Evolutionary conservation across 2,113 vertebrate genomes (phyloP), one percentile per base, ranked within the genome.

Genomic region (Hippocampus mohnikei): DNA sequence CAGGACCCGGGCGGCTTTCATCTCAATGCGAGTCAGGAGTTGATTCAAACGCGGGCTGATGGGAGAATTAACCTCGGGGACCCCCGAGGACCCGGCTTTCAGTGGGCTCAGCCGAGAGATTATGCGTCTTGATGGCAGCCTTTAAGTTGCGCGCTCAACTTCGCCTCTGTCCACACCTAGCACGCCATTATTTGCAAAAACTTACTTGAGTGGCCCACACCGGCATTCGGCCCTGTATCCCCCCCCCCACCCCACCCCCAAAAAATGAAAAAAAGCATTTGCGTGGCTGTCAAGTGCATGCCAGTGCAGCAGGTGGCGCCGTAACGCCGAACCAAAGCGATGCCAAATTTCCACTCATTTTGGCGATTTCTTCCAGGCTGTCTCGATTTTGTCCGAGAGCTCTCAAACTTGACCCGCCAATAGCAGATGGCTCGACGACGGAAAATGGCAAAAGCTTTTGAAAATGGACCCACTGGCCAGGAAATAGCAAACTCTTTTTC

Each of bases 1-100:
- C 27, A 93, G 91, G 93, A 90, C 93, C 92, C 88, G 27, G 50
- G 12, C 33, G 86, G 91, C 96, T 98, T 98, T 99, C 95, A 98
- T 97, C 96, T 98, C 94, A 93, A 95, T 93, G 94, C 93, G 95
- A 96, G 95, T 95, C 95, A 95, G 95, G 94, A 94, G 93, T 96
- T 98, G 96, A 99, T 97, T 97, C 95, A 98, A 98, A 99, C 94
- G 90, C 94, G 93, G 94, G 94, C 93, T 94, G 95, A 98, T 95
- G 95, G 96, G 93, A 93, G 96, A 98, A 97, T 99, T 99, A 98
- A 98, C 96, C 96, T 94, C 94, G 71, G 91, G 93, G 94, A 92
- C 94, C 96, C 96, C 94, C 94, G 71, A 91, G 93, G 94, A 92
- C 94, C 93, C 78, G 93, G 93, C 94, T 96, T 97, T 98, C 95